Evolutionary conservation across 2,113 vertebrate species (phyloP).

Genomic region (Sarotherodon lohbergeri): DNA sequence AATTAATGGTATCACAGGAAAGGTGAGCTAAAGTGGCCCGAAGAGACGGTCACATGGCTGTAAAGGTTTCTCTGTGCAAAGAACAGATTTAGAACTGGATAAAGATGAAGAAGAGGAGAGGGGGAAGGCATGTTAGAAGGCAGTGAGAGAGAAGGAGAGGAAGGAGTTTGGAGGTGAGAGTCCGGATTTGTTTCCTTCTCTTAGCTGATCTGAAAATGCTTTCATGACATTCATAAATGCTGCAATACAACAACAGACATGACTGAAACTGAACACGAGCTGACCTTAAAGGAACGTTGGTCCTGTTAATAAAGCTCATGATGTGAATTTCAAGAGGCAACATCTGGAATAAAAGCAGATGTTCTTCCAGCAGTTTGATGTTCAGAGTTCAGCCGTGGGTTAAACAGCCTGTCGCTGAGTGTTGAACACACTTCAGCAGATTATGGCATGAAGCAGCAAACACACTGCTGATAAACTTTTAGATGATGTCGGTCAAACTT

Average conservation of each 20-base stretch:
- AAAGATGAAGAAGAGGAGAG: not conserved
- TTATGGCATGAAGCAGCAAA: not conserved
- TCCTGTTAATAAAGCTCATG: not conserved
- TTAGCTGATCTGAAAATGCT: not conserved
- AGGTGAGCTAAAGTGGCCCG: too few species aligned
- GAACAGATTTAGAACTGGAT: too few species aligned
- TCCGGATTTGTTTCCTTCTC: not conserved
- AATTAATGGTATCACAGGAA: too few species aligned
- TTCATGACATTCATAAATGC: not conserved
- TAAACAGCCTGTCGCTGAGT: not conserved
- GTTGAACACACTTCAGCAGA: not conserved
- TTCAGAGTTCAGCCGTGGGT: not conserved
- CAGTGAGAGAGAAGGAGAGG: not conserved
- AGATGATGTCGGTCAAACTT: not conserved
- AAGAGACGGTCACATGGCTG: too few species aligned
- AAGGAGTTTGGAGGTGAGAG: too few species aligned
- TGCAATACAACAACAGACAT: not conserved
- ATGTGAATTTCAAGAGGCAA: not conserved
- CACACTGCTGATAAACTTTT: not conserved
- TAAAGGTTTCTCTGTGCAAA: too few species aligned
- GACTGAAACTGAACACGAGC: not conserved
- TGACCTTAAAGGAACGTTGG: not conserved
- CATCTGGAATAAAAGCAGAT: not conserved
- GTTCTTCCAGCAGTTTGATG: not conserved
- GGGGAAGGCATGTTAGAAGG: not conserved